Conservation (phyloP, 2,797 vertebrate species). For the Phaenicophaeus curvirostris region DNA sequence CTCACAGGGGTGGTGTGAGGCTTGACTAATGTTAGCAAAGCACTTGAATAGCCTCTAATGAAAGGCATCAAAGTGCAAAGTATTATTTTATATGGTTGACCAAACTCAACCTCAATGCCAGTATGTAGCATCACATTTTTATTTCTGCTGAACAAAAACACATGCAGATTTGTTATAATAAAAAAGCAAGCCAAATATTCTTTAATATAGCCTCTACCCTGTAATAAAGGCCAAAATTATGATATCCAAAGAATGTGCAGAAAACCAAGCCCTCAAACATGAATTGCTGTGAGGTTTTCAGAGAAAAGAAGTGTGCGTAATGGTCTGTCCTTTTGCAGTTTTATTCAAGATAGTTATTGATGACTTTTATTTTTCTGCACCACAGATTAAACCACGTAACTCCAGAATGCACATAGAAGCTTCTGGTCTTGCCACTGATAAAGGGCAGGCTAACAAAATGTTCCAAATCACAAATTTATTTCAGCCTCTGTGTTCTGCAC, state of each 20-base stretch:
- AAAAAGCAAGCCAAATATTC: constrained; percentile 7
- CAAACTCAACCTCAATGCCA: constrained; percentile 19
- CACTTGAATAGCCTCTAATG: constrained; percentile 35
- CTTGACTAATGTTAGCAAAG: constrained; percentile 44
- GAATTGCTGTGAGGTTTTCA: constrained; percentile 5
- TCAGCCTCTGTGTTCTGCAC: neutral
- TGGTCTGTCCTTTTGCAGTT: neutral
- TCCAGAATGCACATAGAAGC: neutral
- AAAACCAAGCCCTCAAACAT: neutral
- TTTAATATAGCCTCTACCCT: constrained; percentile 1
- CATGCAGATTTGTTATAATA: neutral
- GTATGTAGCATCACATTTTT: constrained; percentile 36
- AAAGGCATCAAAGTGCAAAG: constrained; percentile 22
- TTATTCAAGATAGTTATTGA: neutral
- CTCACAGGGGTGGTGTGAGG: constrained; percentile 61
- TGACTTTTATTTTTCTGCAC: neutral
- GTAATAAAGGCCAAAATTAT: constrained; percentile 9
- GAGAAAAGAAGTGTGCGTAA: neutral
- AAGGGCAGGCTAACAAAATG: neutral
- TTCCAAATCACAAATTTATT: neutral
- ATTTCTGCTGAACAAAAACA: constrained; percentile 27
- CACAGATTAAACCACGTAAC: neutral
- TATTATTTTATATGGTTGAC: constrained; percentile 29
- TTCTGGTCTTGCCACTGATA: neutral
- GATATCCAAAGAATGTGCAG: constrained; percentile 21